Percentiles rank a stretch among this genome's conserved stretches.
Conservation (phyloP, 2,113 vertebrate genomes). For the Halcyon senegalensis region DNA sequence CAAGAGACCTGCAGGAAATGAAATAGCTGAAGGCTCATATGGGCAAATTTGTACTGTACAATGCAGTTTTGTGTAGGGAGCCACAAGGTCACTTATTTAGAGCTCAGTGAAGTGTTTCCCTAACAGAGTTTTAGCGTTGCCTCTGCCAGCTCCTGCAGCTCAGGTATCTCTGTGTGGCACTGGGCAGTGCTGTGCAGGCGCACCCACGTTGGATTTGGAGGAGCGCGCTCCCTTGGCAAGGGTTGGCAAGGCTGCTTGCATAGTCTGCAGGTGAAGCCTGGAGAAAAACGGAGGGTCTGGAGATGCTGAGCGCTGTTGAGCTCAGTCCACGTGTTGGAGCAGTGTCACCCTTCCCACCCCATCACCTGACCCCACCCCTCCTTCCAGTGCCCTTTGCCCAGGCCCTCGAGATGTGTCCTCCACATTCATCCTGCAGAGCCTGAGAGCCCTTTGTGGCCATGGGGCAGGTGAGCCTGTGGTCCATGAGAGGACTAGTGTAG, state of each 20-base stretch:
- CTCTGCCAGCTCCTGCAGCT: neutral
- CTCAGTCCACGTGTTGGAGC: fast-evolving
- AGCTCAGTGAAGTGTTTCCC: neutral
- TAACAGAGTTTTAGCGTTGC: neutral
- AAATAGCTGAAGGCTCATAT: neutral
- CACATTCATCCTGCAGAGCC: neutral
- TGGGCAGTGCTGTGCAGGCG: neutral
- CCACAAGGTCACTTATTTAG: neutral
- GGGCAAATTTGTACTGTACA: neutral
- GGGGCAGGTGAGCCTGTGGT: neutral
- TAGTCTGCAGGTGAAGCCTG: neutral
- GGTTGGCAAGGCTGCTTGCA: fast-evolving
- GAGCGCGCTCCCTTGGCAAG: fast-evolving
- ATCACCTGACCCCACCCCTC: fast-evolving
- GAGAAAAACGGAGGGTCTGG: neutral
- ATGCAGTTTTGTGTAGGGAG: neutral
- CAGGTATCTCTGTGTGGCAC: neutral
- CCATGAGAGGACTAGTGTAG: neutral
- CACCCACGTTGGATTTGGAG: neutral
- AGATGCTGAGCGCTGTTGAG: neutral
- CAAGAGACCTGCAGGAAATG: neutral
- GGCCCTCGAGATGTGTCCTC: neutral
- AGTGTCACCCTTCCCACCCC: neutral
- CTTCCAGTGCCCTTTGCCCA: neutral
- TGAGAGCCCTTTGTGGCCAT: fast-evolving